Conservation (phyloP, 1,140 invertebrate species). For the Sminthurides bifidus region DNA sequence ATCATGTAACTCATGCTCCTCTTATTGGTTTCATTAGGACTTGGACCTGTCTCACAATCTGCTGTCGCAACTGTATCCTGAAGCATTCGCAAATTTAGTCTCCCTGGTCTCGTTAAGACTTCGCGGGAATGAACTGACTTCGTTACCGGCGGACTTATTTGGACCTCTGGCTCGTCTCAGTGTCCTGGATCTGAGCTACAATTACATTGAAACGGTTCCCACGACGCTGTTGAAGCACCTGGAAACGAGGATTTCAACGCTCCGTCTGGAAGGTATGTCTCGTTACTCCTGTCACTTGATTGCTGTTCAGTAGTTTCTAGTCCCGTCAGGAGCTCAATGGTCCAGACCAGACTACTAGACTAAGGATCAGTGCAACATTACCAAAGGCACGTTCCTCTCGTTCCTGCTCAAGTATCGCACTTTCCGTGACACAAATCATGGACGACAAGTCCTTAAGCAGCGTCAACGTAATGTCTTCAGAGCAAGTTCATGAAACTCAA, state of each 20-base stretch:
- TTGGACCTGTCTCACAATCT: constrained; percentile 74
- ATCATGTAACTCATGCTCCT: neutral
- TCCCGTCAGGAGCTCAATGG: too few relatives aligned
- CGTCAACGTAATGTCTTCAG: too few relatives aligned
- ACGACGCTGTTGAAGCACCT: constrained; percentile 59
- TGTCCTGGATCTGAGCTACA: constrained; percentile 68
- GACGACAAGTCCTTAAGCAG: too few relatives aligned
- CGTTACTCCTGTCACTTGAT: too few relatives aligned
- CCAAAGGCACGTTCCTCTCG: too few relatives aligned
- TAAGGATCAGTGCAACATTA: too few relatives aligned
- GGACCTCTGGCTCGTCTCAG: constrained; percentile 62
- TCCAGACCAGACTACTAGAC: too few relatives aligned
- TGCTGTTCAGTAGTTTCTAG: too few relatives aligned
- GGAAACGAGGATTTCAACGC: constrained; percentile 64
- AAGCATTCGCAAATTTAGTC: constrained; percentile 58
- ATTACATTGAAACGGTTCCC: constrained; percentile 69
- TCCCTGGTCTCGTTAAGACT: constrained; percentile 63
- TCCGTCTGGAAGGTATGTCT: constrained; percentile 61
- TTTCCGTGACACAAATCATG: too few relatives aligned
- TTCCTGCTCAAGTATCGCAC: too few relatives aligned
- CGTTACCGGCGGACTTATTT: constrained; percentile 64
- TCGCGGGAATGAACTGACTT: constrained; percentile 68
- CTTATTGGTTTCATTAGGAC: constrained; percentile 39
- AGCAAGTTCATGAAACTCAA: too few relatives aligned
- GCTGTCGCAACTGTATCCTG: constrained; percentile 59